Evolutionary conservation across 2,797 vertebrate species (phyloP).

Genomic region (Odontamblyopus rebecca): DNA sequence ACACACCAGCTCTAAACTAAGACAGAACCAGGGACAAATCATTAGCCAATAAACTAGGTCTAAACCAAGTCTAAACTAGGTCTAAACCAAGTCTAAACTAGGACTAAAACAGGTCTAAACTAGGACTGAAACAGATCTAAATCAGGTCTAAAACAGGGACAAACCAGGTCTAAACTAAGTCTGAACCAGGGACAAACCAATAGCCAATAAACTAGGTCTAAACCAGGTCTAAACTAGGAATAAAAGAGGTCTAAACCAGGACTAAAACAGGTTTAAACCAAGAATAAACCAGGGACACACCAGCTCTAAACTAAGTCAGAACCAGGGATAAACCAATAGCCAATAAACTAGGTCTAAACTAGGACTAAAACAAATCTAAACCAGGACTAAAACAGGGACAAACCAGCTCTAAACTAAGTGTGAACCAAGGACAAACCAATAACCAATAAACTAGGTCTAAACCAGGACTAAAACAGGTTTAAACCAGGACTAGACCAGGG

Average conservation of each 20-base stretch:
- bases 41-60: neutral
- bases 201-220: neutral
- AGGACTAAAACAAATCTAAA: neutral
- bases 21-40: no score
- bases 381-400: neutral
- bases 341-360: neutral
- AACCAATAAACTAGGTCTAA: neutral
- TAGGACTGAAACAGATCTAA: neutral
- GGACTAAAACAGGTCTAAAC: neutral
- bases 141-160: neutral
- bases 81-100: no score
- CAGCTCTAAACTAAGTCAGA: neutral
- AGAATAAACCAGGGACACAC: neutral
- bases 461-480: neutral
- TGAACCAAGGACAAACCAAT: no score
- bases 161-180: neutral
- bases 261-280: neutral
- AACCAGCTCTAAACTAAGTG: neutral
- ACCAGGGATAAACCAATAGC: no score
- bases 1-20: no score
- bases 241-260: neutral
- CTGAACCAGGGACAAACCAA: no score
- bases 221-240: neutral
- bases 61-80: neutral
- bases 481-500: neutral